Conservation (phyloP, 2,113 vertebrate species). For the Procavia capensis region DNA sequence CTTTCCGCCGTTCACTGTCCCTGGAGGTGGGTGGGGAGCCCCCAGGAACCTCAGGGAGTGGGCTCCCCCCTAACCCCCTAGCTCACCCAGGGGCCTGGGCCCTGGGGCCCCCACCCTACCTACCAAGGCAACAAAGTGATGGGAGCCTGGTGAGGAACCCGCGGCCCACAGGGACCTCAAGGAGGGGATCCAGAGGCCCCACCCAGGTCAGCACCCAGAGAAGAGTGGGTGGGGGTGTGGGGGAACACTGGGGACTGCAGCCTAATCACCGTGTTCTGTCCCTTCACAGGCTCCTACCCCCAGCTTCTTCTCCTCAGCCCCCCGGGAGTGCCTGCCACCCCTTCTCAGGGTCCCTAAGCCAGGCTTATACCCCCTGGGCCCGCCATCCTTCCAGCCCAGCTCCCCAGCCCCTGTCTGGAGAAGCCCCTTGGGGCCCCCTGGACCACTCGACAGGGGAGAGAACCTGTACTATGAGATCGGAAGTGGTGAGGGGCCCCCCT, state of each 20-base stretch:
- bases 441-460: slow-evolving; percentile 80
- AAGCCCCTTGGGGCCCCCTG: slow-evolving; percentile 61
- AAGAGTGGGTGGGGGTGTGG: neutral
- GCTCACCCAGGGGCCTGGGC: slow-evolving; percentile 77
- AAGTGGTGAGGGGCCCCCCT: slow-evolving; percentile 75
- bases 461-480: slow-evolving; percentile 90
- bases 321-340: slow-evolving; percentile 67
- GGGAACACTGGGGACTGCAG: slow-evolving; percentile 8
- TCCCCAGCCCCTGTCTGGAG: slow-evolving; percentile 79
- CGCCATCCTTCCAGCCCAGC: slow-evolving; percentile 80
- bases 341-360: slow-evolving; percentile 68
- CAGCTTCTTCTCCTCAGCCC: slow-evolving; percentile 48
- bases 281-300: slow-evolving; percentile 60
- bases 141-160: slow-evolving; percentile 73
- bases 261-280: slow-evolving; percentile 41
- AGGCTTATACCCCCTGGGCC: slow-evolving; percentile 63
- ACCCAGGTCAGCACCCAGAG: slow-evolving; percentile 71
- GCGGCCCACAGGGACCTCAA: slow-evolving; percentile 65
- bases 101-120: slow-evolving; percentile 58
- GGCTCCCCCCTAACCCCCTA: slow-evolving; percentile 82
- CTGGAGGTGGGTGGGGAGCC: slow-evolving; percentile 84
- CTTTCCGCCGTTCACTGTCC: slow-evolving; percentile 85
- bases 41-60: slow-evolving; percentile 73
- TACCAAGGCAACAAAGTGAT: slow-evolving; percentile 78
- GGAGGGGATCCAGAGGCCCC: slow-evolving; percentile 66